A percentile compares a stretch with the other conserved stretches of the same genome.
phyloP scores from a whole-genome alignment of 2,888 invertebrate species.

The Mesorhabditis spiculigera region DNA sequence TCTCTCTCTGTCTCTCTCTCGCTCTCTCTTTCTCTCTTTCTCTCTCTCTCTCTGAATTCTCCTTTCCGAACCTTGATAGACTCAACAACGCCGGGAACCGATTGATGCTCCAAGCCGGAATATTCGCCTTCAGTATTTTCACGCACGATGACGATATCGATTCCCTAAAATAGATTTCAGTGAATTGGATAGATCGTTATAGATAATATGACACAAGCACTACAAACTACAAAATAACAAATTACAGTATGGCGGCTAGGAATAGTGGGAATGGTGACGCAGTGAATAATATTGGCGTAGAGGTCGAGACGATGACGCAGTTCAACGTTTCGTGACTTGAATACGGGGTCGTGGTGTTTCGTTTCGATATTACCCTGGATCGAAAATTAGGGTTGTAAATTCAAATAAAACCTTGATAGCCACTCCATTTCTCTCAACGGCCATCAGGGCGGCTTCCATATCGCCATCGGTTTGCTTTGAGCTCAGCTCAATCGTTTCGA shows the following conservation, averaged over 20 bases:
- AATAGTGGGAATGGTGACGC: conserved; percentile 85
- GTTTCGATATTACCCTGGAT: conserved; percentile 86
- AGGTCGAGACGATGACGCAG: conserved; percentile 74
- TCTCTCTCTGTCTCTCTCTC: too few species aligned
- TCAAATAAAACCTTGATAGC: conserved; percentile 68
- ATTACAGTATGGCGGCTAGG: conserved; percentile 67
- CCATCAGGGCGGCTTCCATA: conserved; percentile 86
- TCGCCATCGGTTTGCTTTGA: conserved; percentile 81
- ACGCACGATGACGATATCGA: conserved; percentile 82
- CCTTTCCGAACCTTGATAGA: conserved; percentile 73
- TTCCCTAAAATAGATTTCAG: conserved; percentile 63
- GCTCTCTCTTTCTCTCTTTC: too few species aligned
- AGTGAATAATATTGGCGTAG: conserved; percentile 86
- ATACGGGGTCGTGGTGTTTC: conserved; percentile 75
- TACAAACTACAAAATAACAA: conserved; percentile 11
- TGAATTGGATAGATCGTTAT: background rate
- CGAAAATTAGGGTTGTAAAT: conserved; percentile 1
- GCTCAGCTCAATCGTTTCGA: conserved; percentile 73
- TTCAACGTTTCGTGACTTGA: conserved; percentile 86
- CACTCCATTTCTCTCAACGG: conserved; percentile 91
- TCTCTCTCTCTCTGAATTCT: too few species aligned
- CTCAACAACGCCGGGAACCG: conserved; percentile 84
- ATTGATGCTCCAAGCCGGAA: conserved; percentile 94
- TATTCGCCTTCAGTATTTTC: conserved; percentile 99
- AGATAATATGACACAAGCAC: background rate